These are phyloP conservation scores for Marronus borbonicus DNA, from an alignment of 2,888 invertebrate genomes.

Conservation along the genomic window DNA sequence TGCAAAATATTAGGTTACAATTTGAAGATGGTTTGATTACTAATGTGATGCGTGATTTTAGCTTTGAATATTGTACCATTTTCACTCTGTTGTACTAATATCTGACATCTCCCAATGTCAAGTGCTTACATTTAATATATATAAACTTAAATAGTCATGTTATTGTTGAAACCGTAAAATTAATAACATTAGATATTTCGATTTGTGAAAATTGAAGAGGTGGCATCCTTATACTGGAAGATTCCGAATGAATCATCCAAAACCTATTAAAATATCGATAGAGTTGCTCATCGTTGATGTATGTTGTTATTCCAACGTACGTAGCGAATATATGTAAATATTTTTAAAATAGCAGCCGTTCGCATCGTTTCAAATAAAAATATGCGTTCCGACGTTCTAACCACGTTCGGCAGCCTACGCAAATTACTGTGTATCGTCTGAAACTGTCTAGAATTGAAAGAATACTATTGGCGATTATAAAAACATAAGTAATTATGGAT, in stretches of 20 bases:
- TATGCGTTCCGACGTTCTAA: neutral
- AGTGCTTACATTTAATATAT: neutral
- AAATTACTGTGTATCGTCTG: neutral
- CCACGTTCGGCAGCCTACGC: neutral
- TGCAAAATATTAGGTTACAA: neutral
- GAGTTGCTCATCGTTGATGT: conserved; percentile 49
- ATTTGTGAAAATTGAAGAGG: too few relatives aligned
- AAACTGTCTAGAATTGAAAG: too few relatives aligned
- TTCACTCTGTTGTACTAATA: too few relatives aligned
- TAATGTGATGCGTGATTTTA: too few relatives aligned
- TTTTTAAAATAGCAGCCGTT: conserved; percentile 20
- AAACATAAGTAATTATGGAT: too few relatives aligned
- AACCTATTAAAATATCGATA: conserved; percentile 54
- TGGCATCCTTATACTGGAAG: too few relatives aligned
- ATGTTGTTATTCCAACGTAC: neutral
- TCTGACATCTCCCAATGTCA: too few relatives aligned
- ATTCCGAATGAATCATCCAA: conserved; percentile 29
- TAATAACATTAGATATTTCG: too few relatives aligned
- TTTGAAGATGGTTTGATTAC: too few relatives aligned
- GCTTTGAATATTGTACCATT: too few relatives aligned
- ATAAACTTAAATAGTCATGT: too few relatives aligned
- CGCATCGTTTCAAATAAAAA: conserved; percentile 13
- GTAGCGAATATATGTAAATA: neutral
- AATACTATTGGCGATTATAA: too few relatives aligned
- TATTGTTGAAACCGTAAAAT: neutral